Conservation (phyloP, 2,888 invertebrate species). For the Sminthurinus aureus region DNA sequence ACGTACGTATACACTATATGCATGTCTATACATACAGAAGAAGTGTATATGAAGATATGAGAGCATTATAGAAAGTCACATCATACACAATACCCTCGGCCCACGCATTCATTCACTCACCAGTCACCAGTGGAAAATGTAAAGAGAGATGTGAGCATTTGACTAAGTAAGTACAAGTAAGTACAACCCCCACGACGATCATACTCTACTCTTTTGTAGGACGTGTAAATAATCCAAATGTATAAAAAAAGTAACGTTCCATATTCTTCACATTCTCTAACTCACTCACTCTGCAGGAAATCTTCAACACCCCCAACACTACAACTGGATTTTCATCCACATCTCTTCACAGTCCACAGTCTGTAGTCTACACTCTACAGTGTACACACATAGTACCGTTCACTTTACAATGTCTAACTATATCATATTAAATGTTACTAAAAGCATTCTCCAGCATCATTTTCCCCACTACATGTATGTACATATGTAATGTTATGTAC, state of each 20-base stretch:
- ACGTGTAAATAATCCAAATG: constrained; percentile 17
- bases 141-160: background rate
- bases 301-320: constrained; percentile 26
- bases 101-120: background rate
- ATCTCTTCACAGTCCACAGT: background rate
- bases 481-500: background rate
- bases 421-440: background rate
- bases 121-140: background rate
- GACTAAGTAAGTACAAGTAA: background rate
- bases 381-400: background rate
- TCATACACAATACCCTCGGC: background rate
- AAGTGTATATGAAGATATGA: background rate
- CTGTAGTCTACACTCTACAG: background rate
- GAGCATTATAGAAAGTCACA: background rate
- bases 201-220: background rate
- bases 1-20: too few relatives aligned
- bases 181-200: constrained; percentile 23
- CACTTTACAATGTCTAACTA: background rate
- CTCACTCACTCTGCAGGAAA: constrained; percentile 12
- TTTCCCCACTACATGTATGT: background rate
- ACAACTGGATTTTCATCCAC: constrained; percentile 10
- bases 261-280: background rate
- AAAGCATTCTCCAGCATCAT: too few relatives aligned
- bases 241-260: background rate
- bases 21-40: background rate